Evolutionary conservation across 2,888 invertebrate species (phyloP).

Genomic region (Campaea margaritaria): DNA sequence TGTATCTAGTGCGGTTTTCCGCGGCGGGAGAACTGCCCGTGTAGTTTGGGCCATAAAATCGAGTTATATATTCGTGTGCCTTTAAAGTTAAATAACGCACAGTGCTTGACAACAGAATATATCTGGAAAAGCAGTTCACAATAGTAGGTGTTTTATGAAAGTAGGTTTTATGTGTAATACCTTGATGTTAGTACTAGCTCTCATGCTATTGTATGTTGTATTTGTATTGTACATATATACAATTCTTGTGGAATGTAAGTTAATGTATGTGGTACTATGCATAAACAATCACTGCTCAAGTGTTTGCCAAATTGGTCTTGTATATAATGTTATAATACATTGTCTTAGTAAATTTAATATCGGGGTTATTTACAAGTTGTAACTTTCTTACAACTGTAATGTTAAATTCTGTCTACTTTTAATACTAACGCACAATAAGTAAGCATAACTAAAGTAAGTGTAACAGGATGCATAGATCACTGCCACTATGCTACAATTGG

Average conservation of each 20-base stretch:
- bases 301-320: slow-evolving; percentile 79
- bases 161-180: not conserved
- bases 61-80: too few relatives aligned
- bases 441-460: too few relatives aligned
- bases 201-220: slow-evolving; percentile 1
- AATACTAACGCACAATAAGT: too few relatives aligned
- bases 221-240: not conserved
- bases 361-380: not conserved
- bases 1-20: too few relatives aligned
- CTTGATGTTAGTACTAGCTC: not conserved
- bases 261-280: slow-evolving; percentile 38
- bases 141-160: not conserved
- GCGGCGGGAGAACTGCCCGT: too few relatives aligned
- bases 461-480: too few relatives aligned
- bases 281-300: slow-evolving; percentile 68
- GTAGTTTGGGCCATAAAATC: too few relatives aligned
- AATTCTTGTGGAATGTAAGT: slow-evolving; percentile 1
- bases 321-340: slow-evolving; percentile 22
- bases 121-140: too few relatives aligned
- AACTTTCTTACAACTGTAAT: too few relatives aligned
- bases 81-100: too few relatives aligned
- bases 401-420: too few relatives aligned
- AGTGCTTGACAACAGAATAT: too few relatives aligned
- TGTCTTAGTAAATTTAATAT: not conserved
- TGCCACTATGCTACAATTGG: not conserved